Evolutionary conservation across 2,888 invertebrate species (phyloP), one percentile per base, ranked within the genome.

Genomic region (Epistrophe grossulariae): DNA sequence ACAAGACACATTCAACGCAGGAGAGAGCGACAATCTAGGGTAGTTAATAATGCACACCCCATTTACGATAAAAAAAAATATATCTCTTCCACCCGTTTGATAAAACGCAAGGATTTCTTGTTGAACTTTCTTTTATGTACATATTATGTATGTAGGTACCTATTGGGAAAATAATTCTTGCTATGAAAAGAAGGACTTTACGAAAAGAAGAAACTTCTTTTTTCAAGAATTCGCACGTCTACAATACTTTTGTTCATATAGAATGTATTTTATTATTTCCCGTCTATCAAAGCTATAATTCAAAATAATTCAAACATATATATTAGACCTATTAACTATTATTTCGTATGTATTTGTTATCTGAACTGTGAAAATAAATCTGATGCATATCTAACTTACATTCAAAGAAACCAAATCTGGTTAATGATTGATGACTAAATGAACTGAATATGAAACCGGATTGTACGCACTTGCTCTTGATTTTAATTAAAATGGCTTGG

Each of bases 31-130:
- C 9, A n/a, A 31, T 55, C 28, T 55, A 15, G 15, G 55, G 28
- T 55, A 15, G 55, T 55, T 15, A 55, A 55, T 55, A 55, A 28
- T 55, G 28, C 28, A 28, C 55, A 55, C 55, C 15, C 55, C 55
- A 55, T 55, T 31, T 28, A 9, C 15, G 38, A 38, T 38, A 38
- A 24, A 24, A 24, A 24, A 24, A 24, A 24, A 24, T 2, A 24
- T 3, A 24, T 24, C 24, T 24, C 24, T 24, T 24, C 24, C 24
- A 24, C 24, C 38, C 10, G 38, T 38, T 38, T 38, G 38, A 9
- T 38, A 11, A 11, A 1, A 11, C 11, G 9, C 13, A 24, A 24
- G 24, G 28, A 55, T 55, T 55, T 7, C 28, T 15, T 55, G 6
- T 15, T 28, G 28, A 55, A 55, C 15, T 28, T 28, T 28, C 15